Evolutionary conservation across 1,140 invertebrate genomes (phyloP).

Genomic region (Agrypnia vestita): DNA sequence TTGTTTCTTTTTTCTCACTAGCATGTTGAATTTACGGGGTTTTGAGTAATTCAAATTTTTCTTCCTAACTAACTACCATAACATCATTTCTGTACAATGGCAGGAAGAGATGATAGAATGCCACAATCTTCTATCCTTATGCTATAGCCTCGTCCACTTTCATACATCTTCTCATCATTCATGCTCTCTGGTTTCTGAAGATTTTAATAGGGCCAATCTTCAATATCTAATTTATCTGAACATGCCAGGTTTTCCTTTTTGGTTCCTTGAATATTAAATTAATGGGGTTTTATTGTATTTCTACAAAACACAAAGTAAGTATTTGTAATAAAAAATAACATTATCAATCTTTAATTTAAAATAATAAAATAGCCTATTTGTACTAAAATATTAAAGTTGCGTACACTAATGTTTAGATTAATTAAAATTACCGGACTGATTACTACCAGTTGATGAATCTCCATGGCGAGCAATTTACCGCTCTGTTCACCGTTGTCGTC

Average conservation of each 20-base stretch:
- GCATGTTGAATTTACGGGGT: no score
- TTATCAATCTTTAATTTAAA: no score
- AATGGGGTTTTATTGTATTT: no score
- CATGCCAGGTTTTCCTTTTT: no score
- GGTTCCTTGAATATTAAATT: no score
- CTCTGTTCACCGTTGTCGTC: neutral
- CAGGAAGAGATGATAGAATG: neutral
- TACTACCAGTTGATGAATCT: slow-evolving; percentile 12
- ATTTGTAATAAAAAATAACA: no score
- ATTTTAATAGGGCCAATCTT: neutral
- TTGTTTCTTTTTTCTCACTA: no score
- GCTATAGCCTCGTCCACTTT: neutral
- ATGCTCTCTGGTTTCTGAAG: neutral
- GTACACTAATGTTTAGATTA: neutral
- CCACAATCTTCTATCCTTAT: neutral
- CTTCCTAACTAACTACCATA: neutral
- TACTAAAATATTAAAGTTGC: no score
- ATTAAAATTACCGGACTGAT: neutral
- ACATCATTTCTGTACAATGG: neutral
- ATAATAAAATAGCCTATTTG: no score
- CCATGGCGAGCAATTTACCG: slow-evolving; percentile 4
- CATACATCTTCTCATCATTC: neutral
- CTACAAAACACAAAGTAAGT: no score
- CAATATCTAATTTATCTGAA: neutral
- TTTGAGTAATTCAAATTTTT: no score